Evolutionary conservation across 2,888 invertebrate species (phyloP), one percentile per base, ranked within the genome.

Genomic region (Nebria salina): DNA sequence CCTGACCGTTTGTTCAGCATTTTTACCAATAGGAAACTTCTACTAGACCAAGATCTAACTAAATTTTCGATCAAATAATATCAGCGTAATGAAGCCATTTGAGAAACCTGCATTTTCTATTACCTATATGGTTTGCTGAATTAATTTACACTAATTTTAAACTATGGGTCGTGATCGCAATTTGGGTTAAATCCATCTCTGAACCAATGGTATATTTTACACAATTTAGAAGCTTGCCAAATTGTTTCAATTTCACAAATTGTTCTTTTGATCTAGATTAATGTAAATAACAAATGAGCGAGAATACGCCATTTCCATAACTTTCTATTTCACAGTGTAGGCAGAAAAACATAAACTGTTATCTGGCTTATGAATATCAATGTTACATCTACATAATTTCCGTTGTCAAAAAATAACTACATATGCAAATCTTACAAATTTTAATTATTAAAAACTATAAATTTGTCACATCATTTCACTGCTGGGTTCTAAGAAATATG

Each of bases 221-320:
- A n/a, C 68, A 8, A 68, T 68, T 68, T 68, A n/a, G 68, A 68
- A n/a, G 15, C 68, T 73, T 42, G 41, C 13, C 20, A 65, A 76
- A 76, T 76, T 76, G 76, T 76, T 66, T 73, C 73, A 73, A 73
- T 73, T 73, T 73, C n/a, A 42, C 54, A 73, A 42, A 73, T 43
- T 68, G 76, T 76, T 76, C 68, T 76, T 66, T 65, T 41, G 15
- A 66, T 76, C 54, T 43, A 66, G 76, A 76, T 76, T 76, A 76
- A 76, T 68, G 65, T 65, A 42, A 66, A 76, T 65, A 15, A 42
- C 42, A 54, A 73, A 73, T 42, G 43, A 65, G 42, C 65, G 64
- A 65, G 25, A 42, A 76, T 76, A 43, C 54, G 54, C 3, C 4
- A 54, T 54, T 54, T 54, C 54, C 54, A 54, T 54, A 54, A 54